A percentile compares a stretch with the other conserved stretches of the same genome.
Evolutionary conservation across 2,888 invertebrate species (phyloP).

Genomic region (Dryadula phaetusa): DNA sequence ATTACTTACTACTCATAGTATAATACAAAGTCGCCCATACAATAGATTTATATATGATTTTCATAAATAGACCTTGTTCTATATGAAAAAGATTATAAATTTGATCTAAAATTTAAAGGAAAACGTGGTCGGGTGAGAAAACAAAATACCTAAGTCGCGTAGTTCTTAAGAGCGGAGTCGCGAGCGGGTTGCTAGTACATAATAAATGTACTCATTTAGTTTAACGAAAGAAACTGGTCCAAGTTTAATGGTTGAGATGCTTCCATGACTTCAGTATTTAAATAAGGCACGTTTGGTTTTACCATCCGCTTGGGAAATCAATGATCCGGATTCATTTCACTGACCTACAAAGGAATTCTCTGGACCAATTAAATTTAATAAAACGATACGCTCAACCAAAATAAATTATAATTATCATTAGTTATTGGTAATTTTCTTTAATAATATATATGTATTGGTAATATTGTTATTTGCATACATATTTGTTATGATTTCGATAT

Average conservation of each 20-base stretch:
- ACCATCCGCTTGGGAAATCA: constrained; percentile 78
- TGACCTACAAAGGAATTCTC: constrained; percentile 66
- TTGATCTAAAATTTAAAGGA: too few relatives aligned
- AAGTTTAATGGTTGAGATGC: constrained; percentile 38
- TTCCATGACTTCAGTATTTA: constrained; percentile 56
- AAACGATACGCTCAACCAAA: constrained; percentile 37
- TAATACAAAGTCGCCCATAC: too few relatives aligned
- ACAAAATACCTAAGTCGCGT: too few relatives aligned
- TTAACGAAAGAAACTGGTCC: constrained; percentile 25
- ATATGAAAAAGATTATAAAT: too few relatives aligned
- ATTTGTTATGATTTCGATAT: neutral
- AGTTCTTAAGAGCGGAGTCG: too few relatives aligned
- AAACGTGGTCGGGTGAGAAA: too few relatives aligned
- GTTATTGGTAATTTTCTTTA: constrained; percentile 5
- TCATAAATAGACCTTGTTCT: too few relatives aligned
- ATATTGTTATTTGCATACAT: neutral
- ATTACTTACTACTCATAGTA: too few relatives aligned
- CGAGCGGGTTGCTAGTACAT: too few relatives aligned
- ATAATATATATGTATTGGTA: neutral
- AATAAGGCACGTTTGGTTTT: constrained; percentile 67
- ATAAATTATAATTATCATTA: constrained; percentile 20
- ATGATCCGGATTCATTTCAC: constrained; percentile 64
- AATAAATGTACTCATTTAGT: constrained; percentile 3
- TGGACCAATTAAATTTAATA: constrained; percentile 63
- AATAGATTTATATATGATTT: too few relatives aligned